Conservation (phyloP, 2,888 invertebrate genomes). For the Trachelus iudaicus region DNA sequence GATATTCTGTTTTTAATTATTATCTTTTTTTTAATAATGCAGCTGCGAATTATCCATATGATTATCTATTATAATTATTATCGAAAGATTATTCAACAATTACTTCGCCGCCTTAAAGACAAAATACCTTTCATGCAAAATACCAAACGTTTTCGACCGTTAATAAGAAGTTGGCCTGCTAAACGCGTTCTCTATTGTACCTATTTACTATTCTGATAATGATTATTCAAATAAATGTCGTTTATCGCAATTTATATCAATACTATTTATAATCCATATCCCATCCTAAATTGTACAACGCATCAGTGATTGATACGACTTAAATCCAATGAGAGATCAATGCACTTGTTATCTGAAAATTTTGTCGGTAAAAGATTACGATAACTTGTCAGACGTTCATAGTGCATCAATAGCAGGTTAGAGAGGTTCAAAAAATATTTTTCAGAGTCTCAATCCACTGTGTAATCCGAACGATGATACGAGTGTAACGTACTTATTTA, state of each 20-base stretch:
- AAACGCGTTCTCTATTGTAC: conserved; percentile 59
- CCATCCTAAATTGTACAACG: background rate
- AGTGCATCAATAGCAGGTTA: background rate
- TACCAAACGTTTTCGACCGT: conserved; percentile 25
- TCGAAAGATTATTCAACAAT: conserved; percentile 1
- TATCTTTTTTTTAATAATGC: conserved; percentile 34
- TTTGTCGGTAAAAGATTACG: background rate
- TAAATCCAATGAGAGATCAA: background rate
- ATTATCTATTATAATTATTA: conserved; percentile 7
- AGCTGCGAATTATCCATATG: conserved; percentile 29
- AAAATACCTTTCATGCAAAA: conserved; percentile 5
- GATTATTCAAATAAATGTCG: conserved; percentile 60
- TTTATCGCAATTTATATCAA: conserved; percentile 43
- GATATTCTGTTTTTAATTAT: conserved; percentile 39
- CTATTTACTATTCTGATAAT: conserved; percentile 55
- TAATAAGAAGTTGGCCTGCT: conserved; percentile 48
- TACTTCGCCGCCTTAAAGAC: background rate
- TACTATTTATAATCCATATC: background rate
- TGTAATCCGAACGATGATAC: no score
- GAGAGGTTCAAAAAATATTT: background rate
- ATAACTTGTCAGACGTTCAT: background rate
- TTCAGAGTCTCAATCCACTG: background rate
- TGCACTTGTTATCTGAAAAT: no score
- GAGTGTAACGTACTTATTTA: no score
- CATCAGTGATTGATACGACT: background rate